Conservation (phyloP, 2,113 vertebrate species). For the Hemiscyllium ocellatum region DNA sequence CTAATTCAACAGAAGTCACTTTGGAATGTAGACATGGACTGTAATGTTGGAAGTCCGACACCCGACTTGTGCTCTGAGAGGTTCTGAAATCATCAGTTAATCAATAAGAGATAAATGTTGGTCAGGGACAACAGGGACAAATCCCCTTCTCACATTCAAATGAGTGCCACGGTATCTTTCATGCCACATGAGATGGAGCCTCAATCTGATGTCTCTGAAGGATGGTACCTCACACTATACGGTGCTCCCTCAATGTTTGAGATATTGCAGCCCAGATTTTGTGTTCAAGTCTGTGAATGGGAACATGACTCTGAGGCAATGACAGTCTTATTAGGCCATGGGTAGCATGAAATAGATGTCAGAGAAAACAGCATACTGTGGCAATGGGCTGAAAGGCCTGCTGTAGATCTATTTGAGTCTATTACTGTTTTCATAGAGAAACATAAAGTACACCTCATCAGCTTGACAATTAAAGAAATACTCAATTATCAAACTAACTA, state of each 20-base stretch:
- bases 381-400: too few species aligned
- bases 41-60: neutral
- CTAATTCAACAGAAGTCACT: neutral
- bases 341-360: neutral
- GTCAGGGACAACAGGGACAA: neutral
- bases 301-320: neutral
- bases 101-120: neutral
- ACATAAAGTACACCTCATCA: neutral
- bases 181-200: neutral
- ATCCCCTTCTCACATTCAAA: neutral
- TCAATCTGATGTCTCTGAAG: neutral
- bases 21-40: neutral
- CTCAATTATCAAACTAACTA: neutral
- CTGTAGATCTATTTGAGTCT: too few species aligned
- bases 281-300: neutral
- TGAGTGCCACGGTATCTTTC: neutral
- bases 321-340: neutral
- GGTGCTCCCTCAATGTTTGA: neutral
- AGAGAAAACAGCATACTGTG: neutral
- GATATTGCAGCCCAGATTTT: neutral
- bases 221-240: neutral
- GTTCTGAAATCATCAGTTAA: neutral
- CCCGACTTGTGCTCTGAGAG: neutral
- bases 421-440: neutral
- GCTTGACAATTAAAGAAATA: neutral